Evolutionary conservation across 2,113 vertebrate species (phyloP).

Genomic region (Empidonax traillii): DNA sequence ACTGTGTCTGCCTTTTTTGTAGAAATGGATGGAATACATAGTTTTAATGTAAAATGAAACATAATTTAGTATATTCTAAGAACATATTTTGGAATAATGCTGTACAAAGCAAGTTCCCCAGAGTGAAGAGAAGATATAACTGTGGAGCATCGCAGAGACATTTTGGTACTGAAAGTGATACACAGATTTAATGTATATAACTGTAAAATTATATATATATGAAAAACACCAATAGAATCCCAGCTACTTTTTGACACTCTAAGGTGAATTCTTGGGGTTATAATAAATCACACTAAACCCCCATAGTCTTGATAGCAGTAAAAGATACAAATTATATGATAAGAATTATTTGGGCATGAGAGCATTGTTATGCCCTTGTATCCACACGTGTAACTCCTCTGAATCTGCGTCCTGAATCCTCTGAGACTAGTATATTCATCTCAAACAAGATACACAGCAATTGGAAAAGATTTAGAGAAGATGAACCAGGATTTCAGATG

Average conservation of each 20-base stretch:
- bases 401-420: not conserved
- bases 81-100: not conserved
- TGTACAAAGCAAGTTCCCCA: not conserved
- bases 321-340: not conserved
- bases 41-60: not conserved
- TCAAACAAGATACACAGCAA: not conserved
- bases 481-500: not conserved
- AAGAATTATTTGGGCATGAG: not conserved
- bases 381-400: not conserved
- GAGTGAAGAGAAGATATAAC: not conserved
- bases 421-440: not conserved
- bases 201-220: not conserved
- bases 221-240: not conserved
- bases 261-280: not conserved
- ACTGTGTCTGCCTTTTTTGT: not conserved
- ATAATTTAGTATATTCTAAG: not conserved
- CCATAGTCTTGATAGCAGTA: not conserved
- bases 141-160: not conserved
- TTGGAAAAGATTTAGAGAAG: not conserved
- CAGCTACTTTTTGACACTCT: not conserved
- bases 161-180: not conserved
- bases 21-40: not conserved
- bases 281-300: not conserved
- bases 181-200: not conserved
- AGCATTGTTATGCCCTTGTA: not conserved